phyloP scores from a whole-genome alignment of 1,140 invertebrate species.

The Chironomus tepperi region DNA sequence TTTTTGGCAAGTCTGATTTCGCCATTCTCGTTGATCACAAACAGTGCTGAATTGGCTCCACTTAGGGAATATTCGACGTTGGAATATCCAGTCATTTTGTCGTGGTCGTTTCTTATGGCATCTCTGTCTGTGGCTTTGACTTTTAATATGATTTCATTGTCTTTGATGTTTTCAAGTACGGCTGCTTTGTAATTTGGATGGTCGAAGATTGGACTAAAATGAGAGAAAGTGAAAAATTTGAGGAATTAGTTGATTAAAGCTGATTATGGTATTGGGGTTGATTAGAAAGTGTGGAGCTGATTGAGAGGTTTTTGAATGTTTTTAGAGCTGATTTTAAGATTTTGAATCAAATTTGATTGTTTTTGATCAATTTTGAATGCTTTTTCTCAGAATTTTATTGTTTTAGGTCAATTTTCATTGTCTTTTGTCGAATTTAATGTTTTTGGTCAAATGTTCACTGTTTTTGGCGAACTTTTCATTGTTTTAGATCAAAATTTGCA shows the following conservation, averaged over 20 bases:
- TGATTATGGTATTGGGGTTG: too few species aligned
- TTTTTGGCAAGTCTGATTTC: conserved; percentile 57
- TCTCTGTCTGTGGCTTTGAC: conserved; percentile 64
- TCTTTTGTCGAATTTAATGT: too few species aligned
- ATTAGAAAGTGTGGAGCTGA: too few species aligned
- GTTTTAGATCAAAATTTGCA: too few species aligned
- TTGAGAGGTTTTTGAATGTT: too few species aligned
- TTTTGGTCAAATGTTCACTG: too few species aligned
- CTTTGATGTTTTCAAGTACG: conserved; percentile 57
- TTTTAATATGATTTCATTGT: conserved; percentile 56
- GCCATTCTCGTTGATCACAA: conserved; percentile 57
- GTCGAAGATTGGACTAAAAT: conserved; percentile 52
- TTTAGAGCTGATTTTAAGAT: too few species aligned
- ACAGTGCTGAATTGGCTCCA: conserved; percentile 62
- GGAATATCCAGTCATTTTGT: conserved; percentile 54
- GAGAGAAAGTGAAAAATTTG: not conserved
- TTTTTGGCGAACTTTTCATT: too few species aligned
- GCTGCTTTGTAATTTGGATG: conserved; percentile 59
- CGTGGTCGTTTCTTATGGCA: conserved; percentile 49
- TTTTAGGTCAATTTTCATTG: too few species aligned
- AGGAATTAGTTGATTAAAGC: not conserved
- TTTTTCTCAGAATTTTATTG: too few species aligned
- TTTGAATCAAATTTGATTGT: too few species aligned
- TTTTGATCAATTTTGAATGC: too few species aligned
- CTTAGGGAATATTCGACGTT: conserved; percentile 57